phyloP scores from a whole-genome alignment of 2,113 vertebrate genomes.

The Myxocyprinus asiaticus region DNA sequence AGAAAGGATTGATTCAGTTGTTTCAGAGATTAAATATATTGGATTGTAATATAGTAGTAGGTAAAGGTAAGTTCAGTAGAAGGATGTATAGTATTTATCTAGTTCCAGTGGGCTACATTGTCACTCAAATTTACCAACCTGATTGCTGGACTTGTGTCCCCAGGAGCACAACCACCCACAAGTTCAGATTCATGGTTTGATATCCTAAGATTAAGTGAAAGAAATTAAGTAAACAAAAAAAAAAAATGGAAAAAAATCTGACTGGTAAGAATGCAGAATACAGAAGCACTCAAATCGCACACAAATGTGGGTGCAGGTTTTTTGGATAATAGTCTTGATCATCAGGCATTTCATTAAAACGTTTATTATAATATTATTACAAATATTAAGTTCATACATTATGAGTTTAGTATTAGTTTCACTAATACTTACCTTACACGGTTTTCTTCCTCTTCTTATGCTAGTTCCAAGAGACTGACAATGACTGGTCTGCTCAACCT shows the following conservation, averaged over 20 bases:
- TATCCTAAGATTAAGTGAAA: neutral
- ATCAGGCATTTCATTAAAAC: neutral
- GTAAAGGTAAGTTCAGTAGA: neutral
- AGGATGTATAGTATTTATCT: neutral
- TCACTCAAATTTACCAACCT: constrained; percentile 31
- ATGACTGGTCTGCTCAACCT: neutral
- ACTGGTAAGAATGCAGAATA: neutral
- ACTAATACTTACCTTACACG: neutral
- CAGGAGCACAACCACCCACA: neutral
- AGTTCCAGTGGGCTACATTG: neutral
- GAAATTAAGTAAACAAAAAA: neutral
- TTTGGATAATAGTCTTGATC: neutral
- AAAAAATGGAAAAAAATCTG: neutral
- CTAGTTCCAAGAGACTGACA: neutral
- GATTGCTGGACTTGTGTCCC: constrained; percentile 29
- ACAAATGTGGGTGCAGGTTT: neutral
- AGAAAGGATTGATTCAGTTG: no score
- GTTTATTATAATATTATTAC: no score
- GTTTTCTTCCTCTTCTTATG: neutral
- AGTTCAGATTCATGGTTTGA: constrained; percentile 3
- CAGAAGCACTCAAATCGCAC: neutral
- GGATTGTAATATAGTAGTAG: no score
- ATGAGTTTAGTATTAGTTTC: neutral
- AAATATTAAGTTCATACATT: no score
- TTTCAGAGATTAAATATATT: no score